Conservation (phyloP, 1,140 invertebrate genomes). For the Battus philenor region DNA sequence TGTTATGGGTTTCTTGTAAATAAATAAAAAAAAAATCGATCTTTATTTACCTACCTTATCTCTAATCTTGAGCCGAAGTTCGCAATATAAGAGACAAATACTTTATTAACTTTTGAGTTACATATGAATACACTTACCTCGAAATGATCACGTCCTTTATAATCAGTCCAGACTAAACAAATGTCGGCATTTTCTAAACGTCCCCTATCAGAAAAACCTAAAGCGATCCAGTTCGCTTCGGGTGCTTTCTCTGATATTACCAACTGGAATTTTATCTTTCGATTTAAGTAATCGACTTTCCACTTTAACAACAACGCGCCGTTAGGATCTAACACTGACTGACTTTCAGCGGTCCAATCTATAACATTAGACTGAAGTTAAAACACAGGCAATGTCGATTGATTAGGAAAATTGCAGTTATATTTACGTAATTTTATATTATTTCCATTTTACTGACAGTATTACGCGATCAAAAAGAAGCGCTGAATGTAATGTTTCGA, state of each 20-base stretch:
- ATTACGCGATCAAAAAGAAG: too few relatives aligned
- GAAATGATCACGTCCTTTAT: constrained; percentile 79
- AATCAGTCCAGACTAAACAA: constrained; percentile 88
- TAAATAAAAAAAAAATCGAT: too few relatives aligned
- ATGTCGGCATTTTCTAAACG: constrained; percentile 86
- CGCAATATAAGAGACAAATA: neutral
- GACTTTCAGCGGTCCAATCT: constrained; percentile 52
- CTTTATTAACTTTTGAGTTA: neutral
- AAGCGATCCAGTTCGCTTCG: constrained; percentile 83
- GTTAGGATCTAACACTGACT: constrained; percentile 57
- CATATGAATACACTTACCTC: too few relatives aligned
- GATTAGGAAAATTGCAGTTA: too few relatives aligned
- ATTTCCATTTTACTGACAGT: too few relatives aligned
- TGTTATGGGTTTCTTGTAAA: too few relatives aligned
- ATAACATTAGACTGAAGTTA: too few relatives aligned
- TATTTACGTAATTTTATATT: too few relatives aligned
- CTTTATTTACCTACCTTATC: too few relatives aligned
- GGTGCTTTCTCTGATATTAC: constrained; percentile 82
- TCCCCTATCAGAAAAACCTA: constrained; percentile 96
- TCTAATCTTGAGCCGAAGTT: too few relatives aligned
- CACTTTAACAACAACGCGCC: constrained; percentile 58
- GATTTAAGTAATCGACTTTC: constrained; percentile 70
- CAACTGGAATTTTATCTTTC: constrained; percentile 84
- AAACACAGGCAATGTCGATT: too few relatives aligned
- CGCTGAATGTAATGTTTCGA: too few relatives aligned